phyloP scores from a whole-genome alignment of 2,888 invertebrate genomes.

The Trimorus sp. region DNA sequence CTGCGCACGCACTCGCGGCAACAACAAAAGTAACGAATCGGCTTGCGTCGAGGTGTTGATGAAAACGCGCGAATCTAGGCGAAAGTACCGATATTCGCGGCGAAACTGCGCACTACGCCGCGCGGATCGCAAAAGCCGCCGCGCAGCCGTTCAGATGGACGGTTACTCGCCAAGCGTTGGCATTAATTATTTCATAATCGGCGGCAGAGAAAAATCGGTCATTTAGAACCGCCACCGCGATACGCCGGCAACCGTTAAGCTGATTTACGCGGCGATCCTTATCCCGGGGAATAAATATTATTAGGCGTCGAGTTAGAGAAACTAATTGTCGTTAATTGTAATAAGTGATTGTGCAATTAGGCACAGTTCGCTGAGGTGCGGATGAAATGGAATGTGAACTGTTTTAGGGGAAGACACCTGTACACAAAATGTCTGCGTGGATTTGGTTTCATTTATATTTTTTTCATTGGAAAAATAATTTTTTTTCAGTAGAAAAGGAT shows the following conservation, averaged over 20 bases:
- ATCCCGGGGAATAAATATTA: slow-evolving; percentile 14
- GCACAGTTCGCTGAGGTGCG: too few species aligned
- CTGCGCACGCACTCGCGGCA: slow-evolving; percentile 36
- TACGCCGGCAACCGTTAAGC: slow-evolving; percentile 17
- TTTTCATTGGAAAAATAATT: too few species aligned
- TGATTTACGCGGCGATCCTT: not conserved
- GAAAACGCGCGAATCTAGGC: slow-evolving; percentile 55
- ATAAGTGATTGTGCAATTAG: too few species aligned
- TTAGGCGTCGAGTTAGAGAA: slow-evolving; percentile 8
- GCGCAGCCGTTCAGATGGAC: slow-evolving; percentile 26
- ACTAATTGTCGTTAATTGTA: slow-evolving; percentile 23
- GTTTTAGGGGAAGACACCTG: too few species aligned
- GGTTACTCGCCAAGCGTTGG: slow-evolving; percentile 33
- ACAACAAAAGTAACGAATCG: slow-evolving; percentile 56
- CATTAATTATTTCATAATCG: slow-evolving; percentile 52
- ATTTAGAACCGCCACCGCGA: slow-evolving; percentile 29
- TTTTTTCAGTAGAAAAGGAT: too few species aligned
- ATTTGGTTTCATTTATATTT: too few species aligned
- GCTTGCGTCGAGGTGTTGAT: slow-evolving; percentile 59
- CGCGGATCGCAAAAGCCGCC: slow-evolving; percentile 36
- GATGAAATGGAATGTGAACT: too few species aligned
- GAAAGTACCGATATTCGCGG: slow-evolving; percentile 60
- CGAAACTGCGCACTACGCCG: slow-evolving; percentile 34
- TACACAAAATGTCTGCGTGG: too few species aligned
- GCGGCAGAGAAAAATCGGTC: slow-evolving; percentile 33